These are phyloP conservation scores for Leucozona laternaria DNA, from an alignment of 2,888 invertebrate species.

Conservation along the genomic window DNA sequence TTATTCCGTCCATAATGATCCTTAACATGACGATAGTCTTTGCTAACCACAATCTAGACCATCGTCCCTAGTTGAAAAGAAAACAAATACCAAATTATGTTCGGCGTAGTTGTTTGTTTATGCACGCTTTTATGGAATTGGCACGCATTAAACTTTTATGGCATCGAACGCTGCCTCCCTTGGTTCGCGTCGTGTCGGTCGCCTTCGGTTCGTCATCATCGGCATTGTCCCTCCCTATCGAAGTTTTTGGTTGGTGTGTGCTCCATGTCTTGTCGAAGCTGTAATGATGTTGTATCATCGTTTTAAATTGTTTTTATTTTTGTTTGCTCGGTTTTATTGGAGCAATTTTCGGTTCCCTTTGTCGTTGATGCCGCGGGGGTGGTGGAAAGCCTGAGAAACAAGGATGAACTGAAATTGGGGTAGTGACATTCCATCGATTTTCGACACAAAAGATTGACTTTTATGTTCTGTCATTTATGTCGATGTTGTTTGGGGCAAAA, in stretches of 20 bases:
- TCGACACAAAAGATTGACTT: constrained; percentile 72
- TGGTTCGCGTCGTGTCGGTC: too few species aligned
- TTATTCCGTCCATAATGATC: constrained; percentile 43
- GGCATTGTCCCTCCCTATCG: constrained; percentile 3
- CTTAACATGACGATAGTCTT: constrained; percentile 21
- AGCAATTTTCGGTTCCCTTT: constrained; percentile 69
- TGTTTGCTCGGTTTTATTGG: constrained; percentile 71
- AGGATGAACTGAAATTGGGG: constrained; percentile 38
- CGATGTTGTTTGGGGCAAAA: constrained; percentile 32
- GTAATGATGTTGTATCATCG: constrained; percentile 75
- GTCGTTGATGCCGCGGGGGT: not conserved
- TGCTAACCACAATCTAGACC: not conserved
- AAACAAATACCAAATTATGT: constrained; percentile 34
- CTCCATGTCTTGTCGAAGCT: constrained; percentile 30
- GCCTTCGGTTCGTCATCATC: not conserved
- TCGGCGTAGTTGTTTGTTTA: constrained; percentile 65
- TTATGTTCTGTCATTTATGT: constrained; percentile 59
- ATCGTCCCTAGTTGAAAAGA: not conserved
- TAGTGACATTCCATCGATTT: constrained; percentile 65
- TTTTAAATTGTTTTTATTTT: constrained; percentile 75
- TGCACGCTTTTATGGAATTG: constrained; percentile 71
- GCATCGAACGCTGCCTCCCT: constrained; percentile 29
- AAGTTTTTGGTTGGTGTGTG: constrained; percentile 26
- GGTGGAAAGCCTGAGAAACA: constrained; percentile 6
- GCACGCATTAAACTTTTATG: constrained; percentile 69